Percentiles rank a stretch among this genome's conserved stretches.
These are phyloP conservation scores for Melanophora roralis DNA, from an alignment of 2,888 invertebrate species.

Conservation along the genomic window DNA sequence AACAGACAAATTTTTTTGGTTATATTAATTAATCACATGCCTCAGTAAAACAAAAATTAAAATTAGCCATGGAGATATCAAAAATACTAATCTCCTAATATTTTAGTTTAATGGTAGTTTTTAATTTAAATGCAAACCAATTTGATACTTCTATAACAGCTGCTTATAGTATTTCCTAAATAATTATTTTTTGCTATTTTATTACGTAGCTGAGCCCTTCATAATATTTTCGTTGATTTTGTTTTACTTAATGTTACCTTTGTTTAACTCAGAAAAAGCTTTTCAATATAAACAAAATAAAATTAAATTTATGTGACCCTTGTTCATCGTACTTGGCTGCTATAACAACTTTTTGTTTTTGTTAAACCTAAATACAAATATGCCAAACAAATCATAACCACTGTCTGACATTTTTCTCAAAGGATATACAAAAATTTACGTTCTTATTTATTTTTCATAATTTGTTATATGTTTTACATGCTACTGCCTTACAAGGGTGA, in stretches of 20 bases:
- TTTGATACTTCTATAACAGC: not conserved
- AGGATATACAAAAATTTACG: slow-evolving; percentile 30
- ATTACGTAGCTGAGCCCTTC: no score
- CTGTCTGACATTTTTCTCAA: slow-evolving; percentile 47
- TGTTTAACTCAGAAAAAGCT: not conserved
- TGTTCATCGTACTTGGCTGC: slow-evolving; percentile 31
- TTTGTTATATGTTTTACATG: slow-evolving; percentile 14
- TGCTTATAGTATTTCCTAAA: not conserved
- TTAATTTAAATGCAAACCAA: slow-evolving; percentile 3
- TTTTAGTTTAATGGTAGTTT: not conserved
- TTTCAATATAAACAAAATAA: no score
- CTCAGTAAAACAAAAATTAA: not conserved
- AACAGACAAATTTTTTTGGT: slow-evolving; percentile 16
- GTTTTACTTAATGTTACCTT: not conserved
- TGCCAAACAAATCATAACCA: not conserved
- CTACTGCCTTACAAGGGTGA: slow-evolving; percentile 60
- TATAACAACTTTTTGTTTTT: slow-evolving; percentile 27
- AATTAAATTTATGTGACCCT: slow-evolving; percentile 38
- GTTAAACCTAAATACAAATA: not conserved
- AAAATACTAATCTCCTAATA: not conserved
- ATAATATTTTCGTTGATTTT: no score
- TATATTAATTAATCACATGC: slow-evolving; percentile 5
- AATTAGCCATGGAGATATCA: slow-evolving; percentile 12
- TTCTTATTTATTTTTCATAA: slow-evolving; percentile 52
- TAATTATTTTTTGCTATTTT: no score